Base-by-base conservation (phyloP, 2,113 vertebrate species). In the Thalassoma bifasciatum region DNA sequence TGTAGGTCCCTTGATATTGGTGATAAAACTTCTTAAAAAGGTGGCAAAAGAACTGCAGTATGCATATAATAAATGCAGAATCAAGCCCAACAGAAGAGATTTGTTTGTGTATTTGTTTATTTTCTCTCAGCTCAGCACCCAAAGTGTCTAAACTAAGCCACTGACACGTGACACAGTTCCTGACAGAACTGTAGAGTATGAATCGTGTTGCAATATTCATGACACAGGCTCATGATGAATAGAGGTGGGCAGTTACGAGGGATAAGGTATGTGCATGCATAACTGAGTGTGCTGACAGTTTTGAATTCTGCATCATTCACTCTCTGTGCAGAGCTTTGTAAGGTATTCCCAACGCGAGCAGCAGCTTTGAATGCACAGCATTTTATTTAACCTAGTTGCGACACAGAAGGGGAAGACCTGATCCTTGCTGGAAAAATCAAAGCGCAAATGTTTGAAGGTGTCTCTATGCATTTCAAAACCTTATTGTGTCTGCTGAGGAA, bases 201-300 rank as follows among this genome's bases (percentile, higher is more conserved):
- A 82, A 51, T 72, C 50, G 37, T 51, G 61, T 44, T 88, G 66
- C 64, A 88, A 84, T 77, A 89, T 89, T 90, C 58, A 88, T 90
- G 72, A 36, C 40, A 72, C 51, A 74, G 66, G 75, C 26, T 36
- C 22, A 44, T 81, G 67, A 85, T 80, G 74, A 88, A 84, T 63
- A 59, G 62, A 85, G 58, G 60, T 69, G 54, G 64, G 49, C 13
- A 52, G 59, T 77, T 64, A 66, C 68, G 17, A 60, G 61, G 69
- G 79, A 65, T 67, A 66, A 81, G 68, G 63, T 72, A 59, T 74
- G 81, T 72, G 77, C 47, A 67, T 84, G 84, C 80, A 89, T 88
- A 87, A 90, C 57, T 60, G 68, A 82, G 38, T 67, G 58, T 70
- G 58, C 69, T 79, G 72, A 86, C 82, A 88, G 47, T 54, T 90